Base-by-base conservation (phyloP, 37 sponge, comb jelly and placozoan genomes). In the Haliclona indistincta region DNA sequence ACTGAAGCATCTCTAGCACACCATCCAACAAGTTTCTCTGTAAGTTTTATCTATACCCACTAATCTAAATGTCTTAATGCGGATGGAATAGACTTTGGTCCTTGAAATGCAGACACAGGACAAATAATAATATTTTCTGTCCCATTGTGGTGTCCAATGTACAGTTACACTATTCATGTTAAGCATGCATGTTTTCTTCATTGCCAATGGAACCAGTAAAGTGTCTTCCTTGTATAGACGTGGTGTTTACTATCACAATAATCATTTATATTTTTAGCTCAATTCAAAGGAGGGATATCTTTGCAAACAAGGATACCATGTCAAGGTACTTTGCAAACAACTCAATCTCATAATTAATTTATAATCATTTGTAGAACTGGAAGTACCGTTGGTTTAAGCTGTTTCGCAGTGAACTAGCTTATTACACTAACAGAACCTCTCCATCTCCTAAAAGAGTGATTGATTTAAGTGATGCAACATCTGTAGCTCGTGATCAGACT, bases 271-370 rank as follows among this genome's bases (percentile, higher is more conserved):
- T 51, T 38, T 81, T 17, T 64, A 86, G 86, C 11, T 86, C 32
- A 86, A 73, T 28, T 90, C 90, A 1, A 90, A 90, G 54, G 81
- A 79, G 19, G 90, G 90, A 11, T 90, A 71, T 66, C 71, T 90
- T 32, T 75, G 74, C 44, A 90, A 90, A 41, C 75, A 84, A 43
- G 90, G 90, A 15, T 74, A 25, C 26, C 80, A 79, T n/a, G 36
- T 81, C 26, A 86, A 78, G 71, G 72, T 80, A 69, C 6, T 23
- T 77, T 4, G 2, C 39, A 64, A 4, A 30, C 34, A 5, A 6
- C n/a, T 42, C 44, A 63, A 43, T 40, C 58, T 39, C 35, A 3
- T 2, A 10, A 6, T 6, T 30, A 26, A 56, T 29, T 30, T 29
- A 6, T 6, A 6, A n/a, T n/a, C n/a, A n/a, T n/a, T n/a, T 58